Conservation (phyloP, 2,797 vertebrate species). For the Sebastes variabilis region DNA sequence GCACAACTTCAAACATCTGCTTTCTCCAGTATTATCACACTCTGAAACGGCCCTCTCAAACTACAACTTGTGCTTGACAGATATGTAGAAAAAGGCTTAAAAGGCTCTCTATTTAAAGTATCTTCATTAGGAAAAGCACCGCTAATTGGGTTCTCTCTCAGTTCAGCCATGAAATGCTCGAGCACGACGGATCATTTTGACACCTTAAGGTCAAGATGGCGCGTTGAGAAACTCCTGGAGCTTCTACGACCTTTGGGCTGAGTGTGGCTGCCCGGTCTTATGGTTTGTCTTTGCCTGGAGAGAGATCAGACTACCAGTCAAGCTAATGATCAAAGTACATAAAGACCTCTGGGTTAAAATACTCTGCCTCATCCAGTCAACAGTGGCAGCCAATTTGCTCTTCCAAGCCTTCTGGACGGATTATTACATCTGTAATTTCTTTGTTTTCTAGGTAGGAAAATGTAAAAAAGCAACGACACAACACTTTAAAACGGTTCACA, state of each 20-base stretch:
- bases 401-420: neutral
- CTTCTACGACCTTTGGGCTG: neutral
- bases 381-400: neutral
- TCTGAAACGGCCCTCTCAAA: neutral
- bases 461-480: neutral
- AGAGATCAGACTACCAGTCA: neutral
- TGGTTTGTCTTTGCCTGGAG: conserved; percentile 11
- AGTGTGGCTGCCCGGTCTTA: conserved; percentile 4
- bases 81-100: neutral
- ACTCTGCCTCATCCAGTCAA: neutral
- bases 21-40: neutral
- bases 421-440: neutral
- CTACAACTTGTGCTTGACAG: neutral
- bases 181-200: conserved; percentile 20
- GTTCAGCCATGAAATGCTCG: conserved; percentile 42
- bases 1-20: conserved; percentile 11
- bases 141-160: conserved; percentile 38
- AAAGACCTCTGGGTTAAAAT: neutral
- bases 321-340: neutral
- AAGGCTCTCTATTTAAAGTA: neutral
- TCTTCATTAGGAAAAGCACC: neutral
- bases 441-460: neutral
- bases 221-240: neutral
- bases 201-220: conserved; percentile 55
- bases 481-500: neutral